Percentiles rank a stretch among this genome's conserved stretches.
These are phyloP conservation scores for Pogona vitticeps DNA, from an alignment of 2,113 vertebrate species.

Conservation along the genomic window DNA sequence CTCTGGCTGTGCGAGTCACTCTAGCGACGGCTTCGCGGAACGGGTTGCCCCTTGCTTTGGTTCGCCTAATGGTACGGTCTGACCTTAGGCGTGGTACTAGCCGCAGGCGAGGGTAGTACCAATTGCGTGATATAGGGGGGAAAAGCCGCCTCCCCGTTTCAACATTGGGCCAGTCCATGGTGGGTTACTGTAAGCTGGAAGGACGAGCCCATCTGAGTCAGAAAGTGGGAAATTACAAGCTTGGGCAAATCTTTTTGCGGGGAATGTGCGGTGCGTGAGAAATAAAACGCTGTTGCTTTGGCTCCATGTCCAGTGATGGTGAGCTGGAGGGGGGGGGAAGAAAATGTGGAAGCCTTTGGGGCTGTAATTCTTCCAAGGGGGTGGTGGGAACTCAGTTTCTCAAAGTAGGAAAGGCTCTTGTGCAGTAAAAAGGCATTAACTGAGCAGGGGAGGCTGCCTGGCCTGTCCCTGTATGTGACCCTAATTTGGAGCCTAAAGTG, in stretches of 20 bases:
- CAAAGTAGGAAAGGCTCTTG: background rate
- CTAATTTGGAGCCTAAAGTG: too few species aligned
- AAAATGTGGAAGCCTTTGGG: background rate
- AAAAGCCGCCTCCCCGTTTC: fast-evolving
- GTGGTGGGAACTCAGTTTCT: background rate
- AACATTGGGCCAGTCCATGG: background rate
- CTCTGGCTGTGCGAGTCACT: background rate
- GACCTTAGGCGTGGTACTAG: fast-evolving
- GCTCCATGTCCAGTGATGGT: background rate
- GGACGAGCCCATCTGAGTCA: background rate
- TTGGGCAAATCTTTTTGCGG: too few species aligned
- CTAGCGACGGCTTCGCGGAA: too few species aligned
- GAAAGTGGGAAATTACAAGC: background rate
- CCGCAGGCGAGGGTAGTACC: background rate
- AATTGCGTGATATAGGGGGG: background rate
- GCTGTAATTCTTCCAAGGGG: background rate
- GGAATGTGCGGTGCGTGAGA: background rate
- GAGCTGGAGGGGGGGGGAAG: too few species aligned
- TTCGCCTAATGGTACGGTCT: background rate
- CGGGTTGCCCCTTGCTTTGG: fast-evolving
- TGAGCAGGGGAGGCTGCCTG: too few species aligned
- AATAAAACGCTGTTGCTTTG: background rate
- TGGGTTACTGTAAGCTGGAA: background rate
- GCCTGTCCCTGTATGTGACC: too few species aligned
- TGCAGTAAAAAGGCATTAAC: too few species aligned